Percentiles rank a stretch among this genome's conserved stretches.
These are phyloP conservation scores for Eurytoma californica DNA, from an alignment of 2,888 invertebrate species.

Conservation along the genomic window DNA sequence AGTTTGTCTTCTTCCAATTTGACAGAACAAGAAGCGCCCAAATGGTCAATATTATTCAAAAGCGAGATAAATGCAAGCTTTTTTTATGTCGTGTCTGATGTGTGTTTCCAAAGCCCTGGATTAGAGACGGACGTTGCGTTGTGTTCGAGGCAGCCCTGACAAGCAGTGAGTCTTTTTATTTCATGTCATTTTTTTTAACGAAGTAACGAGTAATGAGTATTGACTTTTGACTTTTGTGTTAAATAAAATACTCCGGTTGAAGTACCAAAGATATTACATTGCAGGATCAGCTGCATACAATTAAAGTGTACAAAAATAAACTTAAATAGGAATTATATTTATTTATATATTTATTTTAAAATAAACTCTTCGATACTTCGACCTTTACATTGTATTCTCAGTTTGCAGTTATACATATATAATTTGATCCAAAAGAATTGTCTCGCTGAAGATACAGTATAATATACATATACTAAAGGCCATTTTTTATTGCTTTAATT, in stretches of 20 bases:
- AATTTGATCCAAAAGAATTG: constrained; percentile 47
- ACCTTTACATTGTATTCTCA: constrained; percentile 46
- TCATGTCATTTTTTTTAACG: constrained; percentile 50
- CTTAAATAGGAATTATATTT: no score
- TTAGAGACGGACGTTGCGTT: constrained; percentile 65
- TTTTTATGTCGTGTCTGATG: constrained; percentile 68
- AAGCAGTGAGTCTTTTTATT: constrained; percentile 66
- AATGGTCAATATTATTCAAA: constrained; percentile 31
- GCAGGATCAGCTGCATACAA: not conserved
- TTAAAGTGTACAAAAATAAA: no score
- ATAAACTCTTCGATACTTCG: constrained; percentile 42
- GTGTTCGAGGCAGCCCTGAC: constrained; percentile 64
- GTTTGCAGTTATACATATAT: constrained; percentile 43
- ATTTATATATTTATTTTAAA: no score
- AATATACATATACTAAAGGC: constrained; percentile 30
- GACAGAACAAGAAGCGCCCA: constrained; percentile 8
- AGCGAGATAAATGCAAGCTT: constrained; percentile 52
- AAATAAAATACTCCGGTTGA: constrained; percentile 8
- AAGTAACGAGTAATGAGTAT: not conserved
- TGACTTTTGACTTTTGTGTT: no score
- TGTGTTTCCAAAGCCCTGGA: constrained; percentile 69
- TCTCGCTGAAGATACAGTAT: constrained; percentile 36
- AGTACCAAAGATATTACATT: constrained; percentile 28
- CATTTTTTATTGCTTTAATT: constrained; percentile 48
- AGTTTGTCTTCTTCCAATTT: constrained; percentile 2